phyloP scores from a whole-genome alignment of 2,888 invertebrate species.

The Perithous albicinctus region DNA sequence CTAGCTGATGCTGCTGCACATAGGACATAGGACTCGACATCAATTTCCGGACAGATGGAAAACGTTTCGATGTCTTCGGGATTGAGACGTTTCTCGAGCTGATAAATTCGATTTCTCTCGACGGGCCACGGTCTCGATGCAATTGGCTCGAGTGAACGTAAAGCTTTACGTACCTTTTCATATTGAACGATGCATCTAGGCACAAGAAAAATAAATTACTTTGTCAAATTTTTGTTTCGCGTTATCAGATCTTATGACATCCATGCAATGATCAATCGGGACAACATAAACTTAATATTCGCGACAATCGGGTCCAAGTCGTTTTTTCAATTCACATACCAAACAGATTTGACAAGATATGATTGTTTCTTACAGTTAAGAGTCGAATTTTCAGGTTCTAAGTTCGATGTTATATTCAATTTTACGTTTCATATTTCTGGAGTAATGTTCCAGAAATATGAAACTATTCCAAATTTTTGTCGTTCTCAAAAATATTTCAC shows the following conservation, averaged over 20 bases:
- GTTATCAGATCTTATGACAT: neutral
- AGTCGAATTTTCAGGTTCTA: too few relatives aligned
- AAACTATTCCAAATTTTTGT: too few relatives aligned
- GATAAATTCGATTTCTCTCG: slow-evolving; percentile 75
- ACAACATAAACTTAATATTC: neutral
- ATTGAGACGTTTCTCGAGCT: slow-evolving; percentile 72
- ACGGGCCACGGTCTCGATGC: slow-evolving; percentile 74
- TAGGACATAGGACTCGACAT: slow-evolving; percentile 78
- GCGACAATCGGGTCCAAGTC: neutral
- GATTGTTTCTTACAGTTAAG: too few relatives aligned
- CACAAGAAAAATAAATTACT: slow-evolving; percentile 25
- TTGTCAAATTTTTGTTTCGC: neutral
- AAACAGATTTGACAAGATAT: neutral
- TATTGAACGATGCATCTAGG: slow-evolving; percentile 75
- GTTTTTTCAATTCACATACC: neutral
- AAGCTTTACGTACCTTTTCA: slow-evolving; percentile 74
- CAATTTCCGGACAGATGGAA: slow-evolving; percentile 76
- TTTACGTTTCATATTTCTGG: too few relatives aligned
- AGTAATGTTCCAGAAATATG: too few relatives aligned
- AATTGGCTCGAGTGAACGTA: slow-evolving; percentile 76
- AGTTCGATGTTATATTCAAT: too few relatives aligned
- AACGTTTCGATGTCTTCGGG: slow-evolving; percentile 76
- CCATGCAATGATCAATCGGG: neutral
- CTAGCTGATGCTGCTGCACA: slow-evolving; percentile 77
- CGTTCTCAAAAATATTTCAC: too few relatives aligned